Base-by-base conservation (phyloP, 2,797 vertebrate species). In the Ataeniobius toweri region DNA sequence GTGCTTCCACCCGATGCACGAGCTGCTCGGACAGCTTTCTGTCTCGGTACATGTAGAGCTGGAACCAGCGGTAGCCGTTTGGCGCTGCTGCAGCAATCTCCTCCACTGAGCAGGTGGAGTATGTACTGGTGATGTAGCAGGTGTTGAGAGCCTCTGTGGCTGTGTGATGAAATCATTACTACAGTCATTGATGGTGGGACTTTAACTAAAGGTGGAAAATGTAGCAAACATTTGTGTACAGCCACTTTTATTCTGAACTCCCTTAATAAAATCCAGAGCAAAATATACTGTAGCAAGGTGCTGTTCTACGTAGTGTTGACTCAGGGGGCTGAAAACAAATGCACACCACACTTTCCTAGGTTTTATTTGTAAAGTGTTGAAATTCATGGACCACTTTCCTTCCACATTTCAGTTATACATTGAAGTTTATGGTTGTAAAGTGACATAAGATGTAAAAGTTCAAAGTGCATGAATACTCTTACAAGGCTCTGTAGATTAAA, bases 121-220 rank as follows among this genome's bases (percentile, higher is more conserved):
- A 98, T 0, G 96, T 97, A 92, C 97, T 99, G 94, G 96, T 92
- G 75, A 99, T 95, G 80, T 98, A 99, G 85, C 98, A 98, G 74
- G 92, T 94, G 83, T 94, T 94, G 44, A 97, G 85, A 0, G 94
- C 91, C 86, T 96, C 96, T 0, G 97, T 96, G 0, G 96, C 98
- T 99, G 89, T n/a, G 94, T 90, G 0, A 96, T 0, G 26, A 41
- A 77, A 53, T 44, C 0, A 75, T 67, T n/a, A 68, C 5, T 50
- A 14, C 12, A 50, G 59, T 46, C 1, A 68, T 0, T 7, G 16
- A 74, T n/a, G 55, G 51, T 39, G 2, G 3, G 36, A 63, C 16
- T 31, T 20, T 78, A 12, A 59, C 13, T 5, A 22, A 48, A 51
- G 24, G 31, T 16, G 8, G 24, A 58, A 41, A 41, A 4, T 4